Evolutionary conservation across 2,113 vertebrate species (phyloP).

Genomic region (Thamnophis sirtalis): DNA sequence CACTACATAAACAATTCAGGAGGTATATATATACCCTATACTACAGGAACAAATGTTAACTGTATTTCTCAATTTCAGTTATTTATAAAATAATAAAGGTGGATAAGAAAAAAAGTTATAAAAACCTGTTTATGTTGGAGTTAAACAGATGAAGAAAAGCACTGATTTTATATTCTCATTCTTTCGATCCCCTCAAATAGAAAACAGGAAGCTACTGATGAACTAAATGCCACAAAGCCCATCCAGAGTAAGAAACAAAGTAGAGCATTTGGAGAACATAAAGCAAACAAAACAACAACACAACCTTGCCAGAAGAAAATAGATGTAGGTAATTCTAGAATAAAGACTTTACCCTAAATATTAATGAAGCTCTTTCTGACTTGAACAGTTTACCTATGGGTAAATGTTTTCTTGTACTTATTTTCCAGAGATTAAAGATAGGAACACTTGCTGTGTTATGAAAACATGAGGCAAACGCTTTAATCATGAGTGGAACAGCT

Average conservation of each 20-base stretch:
- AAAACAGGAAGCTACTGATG: neutral
- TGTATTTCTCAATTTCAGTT: neutral
- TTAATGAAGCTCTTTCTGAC: no score
- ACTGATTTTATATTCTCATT: neutral
- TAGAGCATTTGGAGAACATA: neutral
- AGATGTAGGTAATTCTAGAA: neutral
- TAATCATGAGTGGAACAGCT: neutral
- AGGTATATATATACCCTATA: no score
- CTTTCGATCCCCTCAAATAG: neutral
- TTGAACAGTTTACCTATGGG: neutral
- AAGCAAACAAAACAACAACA: neutral
- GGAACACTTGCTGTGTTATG: neutral
- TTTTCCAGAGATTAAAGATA: neutral
- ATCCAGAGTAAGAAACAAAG: neutral
- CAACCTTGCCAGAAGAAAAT: neutral
- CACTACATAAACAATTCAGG: no score
- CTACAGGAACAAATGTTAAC: neutral
- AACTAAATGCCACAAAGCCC: neutral
- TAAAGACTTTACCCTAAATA: neutral
- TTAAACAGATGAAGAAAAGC: neutral
- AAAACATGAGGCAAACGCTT: neutral
- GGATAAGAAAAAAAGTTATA: neutral
- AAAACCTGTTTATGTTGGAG: neutral
- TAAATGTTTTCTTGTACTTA: neutral
- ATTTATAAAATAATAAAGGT: neutral